These are phyloP conservation scores for Paedocypris sp. DNA, from an alignment of 2,113 vertebrate species.

Conservation along the genomic window DNA sequence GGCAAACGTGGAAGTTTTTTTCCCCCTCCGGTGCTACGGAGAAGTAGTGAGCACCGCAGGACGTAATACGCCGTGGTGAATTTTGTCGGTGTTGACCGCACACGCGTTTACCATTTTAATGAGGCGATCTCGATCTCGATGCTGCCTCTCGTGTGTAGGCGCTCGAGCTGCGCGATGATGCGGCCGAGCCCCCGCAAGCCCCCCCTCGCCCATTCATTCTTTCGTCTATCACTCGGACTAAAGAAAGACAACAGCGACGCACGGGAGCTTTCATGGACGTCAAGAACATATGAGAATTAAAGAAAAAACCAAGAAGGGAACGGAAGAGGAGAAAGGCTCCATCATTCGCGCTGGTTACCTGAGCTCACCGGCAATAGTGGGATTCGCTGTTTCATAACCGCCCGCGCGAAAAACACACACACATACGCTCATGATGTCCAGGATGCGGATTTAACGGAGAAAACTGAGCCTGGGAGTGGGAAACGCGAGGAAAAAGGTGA, in stretches of 20 bases:
- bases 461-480: background rate
- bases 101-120: background rate
- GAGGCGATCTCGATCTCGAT: background rate
- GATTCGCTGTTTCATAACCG: constrained; percentile 14
- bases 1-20: too few species aligned
- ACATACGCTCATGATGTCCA: background rate
- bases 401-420: constrained; percentile 1
- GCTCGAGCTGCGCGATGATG: background rate
- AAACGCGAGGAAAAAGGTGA: background rate
- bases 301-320: background rate
- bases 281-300: background rate
- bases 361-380: constrained; percentile 6
- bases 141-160: constrained; percentile 1
- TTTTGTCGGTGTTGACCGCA: too few species aligned
- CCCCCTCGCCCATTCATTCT: constrained; percentile 27
- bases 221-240: constrained; percentile 12
- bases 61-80: too few species aligned
- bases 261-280: constrained; percentile 1
- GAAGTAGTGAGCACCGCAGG: too few species aligned
- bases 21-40: too few species aligned
- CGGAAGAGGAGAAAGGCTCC: background rate
- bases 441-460: constrained; percentile 26
- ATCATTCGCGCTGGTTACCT: constrained; percentile 2
- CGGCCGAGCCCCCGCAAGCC: background rate
- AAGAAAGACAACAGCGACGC: background rate